Evolutionary conservation across 2,888 invertebrate species (phyloP), one percentile per base, ranked within the genome.

Genomic region (Peribatodes rhomboidaria): DNA sequence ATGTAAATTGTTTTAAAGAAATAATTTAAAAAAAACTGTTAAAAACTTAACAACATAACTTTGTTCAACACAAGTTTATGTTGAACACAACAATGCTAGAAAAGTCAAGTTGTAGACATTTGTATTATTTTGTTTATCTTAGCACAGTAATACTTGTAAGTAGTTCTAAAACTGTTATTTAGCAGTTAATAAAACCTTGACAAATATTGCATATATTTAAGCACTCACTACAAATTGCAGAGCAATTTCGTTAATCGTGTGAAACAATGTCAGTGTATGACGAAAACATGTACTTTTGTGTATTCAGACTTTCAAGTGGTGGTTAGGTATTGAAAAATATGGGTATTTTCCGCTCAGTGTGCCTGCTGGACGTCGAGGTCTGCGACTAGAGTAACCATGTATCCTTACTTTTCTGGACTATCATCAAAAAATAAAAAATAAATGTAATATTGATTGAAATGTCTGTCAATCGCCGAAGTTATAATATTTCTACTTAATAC

Each of bases 271-370:
- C 55, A 52, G 39, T 50, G 44, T 41, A 22, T 55, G 58, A 50
- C 22, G 60, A 33, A 68, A 66, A 39, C 37, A 44, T 46, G 35
- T 55, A 65, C 41, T 35, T 54, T 18, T 42, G 55, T 42, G 55
- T 58, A 65, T 54, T 65, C 22, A 63, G 54, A 62, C 61, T 68
- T 68, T 65, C 50, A 67, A 61, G 61, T 41, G 2, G 14, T 58
- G 18, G 54, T 42, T 72, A 70, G 71, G 72, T 84, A 80, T 83
- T 83, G 81, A 82, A 86, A 85, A 76, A 84, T 60, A 66, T 89
- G 89, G 89, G 89, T 88, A 88, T 91, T 92, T 92, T 92, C 92
- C 92, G 86, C 86, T 86, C 82, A 82, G 84, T 87, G 76, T 56
- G 55, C 42, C 58, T 85, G 90, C 85, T 86, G 92, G 92, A 90